Evolutionary conservation across 53 echinoderm and acorn worm species (phyloP), one percentile per base, ranked within the genome.

Genomic region (Stichopus horrens): DNA sequence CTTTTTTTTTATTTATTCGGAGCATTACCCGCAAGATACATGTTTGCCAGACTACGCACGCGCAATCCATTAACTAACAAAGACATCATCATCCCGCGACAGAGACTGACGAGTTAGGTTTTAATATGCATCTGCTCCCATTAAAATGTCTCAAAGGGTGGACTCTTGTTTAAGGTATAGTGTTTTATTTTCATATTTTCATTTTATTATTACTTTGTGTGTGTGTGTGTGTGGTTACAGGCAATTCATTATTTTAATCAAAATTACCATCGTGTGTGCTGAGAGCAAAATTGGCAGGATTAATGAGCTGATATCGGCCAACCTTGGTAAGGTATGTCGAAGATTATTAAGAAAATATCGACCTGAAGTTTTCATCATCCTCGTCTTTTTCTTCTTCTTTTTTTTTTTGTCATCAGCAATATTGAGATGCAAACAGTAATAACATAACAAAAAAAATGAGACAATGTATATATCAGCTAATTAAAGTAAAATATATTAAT

Each of bases 271-370:
- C 54, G 79, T 37, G 37, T 37, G 53, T 79, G 55, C 55, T 53
- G 79, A 19, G 79, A 79, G 55, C 79, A 53, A 79, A 79, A 79
- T 79, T 79, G 79, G 52, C 79, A 79, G 79, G 79, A 79, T 79
- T 79, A 81, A 81, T 81, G 81, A 81, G 81, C 57, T 81, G 57
- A 81, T 81, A 56, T 81, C 81, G 81, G 57, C 56, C 81, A 81
- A 81, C 81, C 81, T 81, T 81, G 81, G 58, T 81, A 81, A 57
- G 57, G 58, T 81, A 81, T 58, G 58, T 81, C 57, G 81, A 81
- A 81, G 81, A 81, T 81, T 81, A 81, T 81, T 81, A 81, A 81
- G 81, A 81, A 81, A 81, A 81, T 81, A 81, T 81, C 81, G 81
- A 81, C 81, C 81, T 56, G 81, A 55, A 80, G 57, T 11, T n/a